Conservation (phyloP, 2,113 vertebrate genomes). For the Anser brachyrhynchus region DNA sequence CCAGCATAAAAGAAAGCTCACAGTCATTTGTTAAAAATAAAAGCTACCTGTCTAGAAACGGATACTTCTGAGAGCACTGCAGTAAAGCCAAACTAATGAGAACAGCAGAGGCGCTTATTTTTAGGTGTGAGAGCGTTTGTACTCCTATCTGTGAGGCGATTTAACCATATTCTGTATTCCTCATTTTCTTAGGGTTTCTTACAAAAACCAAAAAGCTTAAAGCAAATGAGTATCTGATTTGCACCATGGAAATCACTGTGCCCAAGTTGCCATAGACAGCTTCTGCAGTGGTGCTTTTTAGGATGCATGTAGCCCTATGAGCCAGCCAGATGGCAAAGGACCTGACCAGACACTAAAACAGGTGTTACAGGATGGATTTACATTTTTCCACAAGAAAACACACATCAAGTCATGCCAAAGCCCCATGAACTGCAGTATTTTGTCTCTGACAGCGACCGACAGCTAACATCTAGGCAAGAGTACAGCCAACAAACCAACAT, state of each 20-base stretch:
- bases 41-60: neutral
- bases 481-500: neutral
- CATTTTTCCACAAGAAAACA: neutral
- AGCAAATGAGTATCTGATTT: neutral
- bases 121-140: neutral
- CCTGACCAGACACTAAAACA: neutral
- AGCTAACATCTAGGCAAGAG: neutral
- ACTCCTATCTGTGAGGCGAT: neutral
- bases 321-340: fast-evolving
- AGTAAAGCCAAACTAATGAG: neutral
- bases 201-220: neutral
- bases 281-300: neutral
- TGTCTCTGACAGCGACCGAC: neutral
- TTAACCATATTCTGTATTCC: neutral
- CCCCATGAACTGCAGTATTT: neutral
- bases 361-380: neutral
- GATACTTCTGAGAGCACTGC: neutral
- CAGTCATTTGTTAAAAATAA: neutral
- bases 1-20: neutral
- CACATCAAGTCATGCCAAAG: neutral
- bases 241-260: neutral
- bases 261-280: neutral
- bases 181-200: neutral
- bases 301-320: neutral
- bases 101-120: neutral